Percentiles rank a stretch among this genome's conserved stretches.
Conservation (phyloP, 2,888 invertebrate species). For the Eustalomyia histrio region DNA sequence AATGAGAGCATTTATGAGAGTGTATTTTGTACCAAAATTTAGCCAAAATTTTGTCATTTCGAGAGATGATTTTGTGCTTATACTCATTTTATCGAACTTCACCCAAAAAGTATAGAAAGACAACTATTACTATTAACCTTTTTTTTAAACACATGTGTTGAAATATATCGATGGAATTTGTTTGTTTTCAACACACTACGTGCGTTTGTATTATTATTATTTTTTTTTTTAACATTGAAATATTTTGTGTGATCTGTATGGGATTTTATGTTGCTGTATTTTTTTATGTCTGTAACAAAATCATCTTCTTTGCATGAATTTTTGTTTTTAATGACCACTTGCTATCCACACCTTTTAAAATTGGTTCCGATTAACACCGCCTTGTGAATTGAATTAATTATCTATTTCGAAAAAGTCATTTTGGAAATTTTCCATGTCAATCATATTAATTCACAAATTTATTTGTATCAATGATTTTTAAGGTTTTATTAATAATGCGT, state of each 20-base stretch:
- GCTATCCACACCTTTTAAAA: conserved; percentile 12
- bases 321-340: background rate
- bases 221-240: background rate
- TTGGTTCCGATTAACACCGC: conserved; percentile 17
- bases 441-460: background rate
- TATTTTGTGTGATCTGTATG: background rate
- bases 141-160: background rate
- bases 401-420: conserved; percentile 10
- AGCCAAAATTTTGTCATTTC: too few relatives aligned
- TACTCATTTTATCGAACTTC: too few relatives aligned
- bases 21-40: too few relatives aligned
- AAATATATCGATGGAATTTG: background rate
- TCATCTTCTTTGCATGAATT: background rate
- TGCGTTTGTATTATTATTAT: background rate
- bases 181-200: background rate
- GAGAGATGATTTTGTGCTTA: too few relatives aligned
- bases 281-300: background rate
- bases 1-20: too few relatives aligned
- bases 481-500: background rate
- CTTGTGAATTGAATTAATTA: conserved; percentile 6
- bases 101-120: too few relatives aligned
- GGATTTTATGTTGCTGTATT: too few relatives aligned
- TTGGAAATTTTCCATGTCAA: background rate
- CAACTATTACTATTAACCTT: background rate
- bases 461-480: background rate